Conservation (phyloP, 2,888 invertebrate genomes). For the Pyralis farinalis region DNA sequence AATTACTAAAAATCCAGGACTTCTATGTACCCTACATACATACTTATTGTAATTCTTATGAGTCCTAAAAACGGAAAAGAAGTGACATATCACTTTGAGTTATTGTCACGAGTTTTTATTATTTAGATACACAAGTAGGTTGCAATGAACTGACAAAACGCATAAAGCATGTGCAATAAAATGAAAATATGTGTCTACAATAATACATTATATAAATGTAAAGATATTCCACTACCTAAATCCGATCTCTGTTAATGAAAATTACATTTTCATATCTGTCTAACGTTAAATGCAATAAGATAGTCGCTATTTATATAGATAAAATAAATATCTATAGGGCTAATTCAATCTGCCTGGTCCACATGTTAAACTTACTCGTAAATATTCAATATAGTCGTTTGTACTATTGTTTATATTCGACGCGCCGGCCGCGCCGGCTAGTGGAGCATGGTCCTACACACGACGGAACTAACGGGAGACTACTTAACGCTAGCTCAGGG, state of each 20-base stretch:
- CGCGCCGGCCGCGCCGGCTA: constrained; percentile 22
- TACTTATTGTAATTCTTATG: too few species aligned
- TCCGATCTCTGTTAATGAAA: constrained; percentile 33
- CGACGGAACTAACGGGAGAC: constrained; percentile 17
- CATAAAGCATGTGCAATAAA: too few species aligned
- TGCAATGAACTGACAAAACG: too few species aligned
- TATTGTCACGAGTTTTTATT: too few species aligned
- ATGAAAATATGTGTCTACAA: too few species aligned
- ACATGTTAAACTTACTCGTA: constrained; percentile 67
- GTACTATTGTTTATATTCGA: constrained; percentile 67
- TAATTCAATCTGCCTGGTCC: constrained; percentile 69
- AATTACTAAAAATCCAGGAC: too few species aligned
- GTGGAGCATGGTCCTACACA: constrained; percentile 16
- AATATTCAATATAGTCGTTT: constrained; percentile 65
- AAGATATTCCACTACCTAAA: too few species aligned
- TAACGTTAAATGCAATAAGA: constrained; percentile 66
- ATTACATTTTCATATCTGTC: constrained; percentile 60
- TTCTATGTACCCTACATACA: too few species aligned
- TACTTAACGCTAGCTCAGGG: constrained; percentile 23
- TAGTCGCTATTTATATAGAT: constrained; percentile 62
- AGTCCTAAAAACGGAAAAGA: too few species aligned
- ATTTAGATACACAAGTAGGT: too few species aligned
- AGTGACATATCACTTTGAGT: too few species aligned
- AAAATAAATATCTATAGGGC: constrained; percentile 72
- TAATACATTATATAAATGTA: too few species aligned